Evolutionary conservation across 2,888 invertebrate species (phyloP).

Genomic region (Byasa hedistus): DNA sequence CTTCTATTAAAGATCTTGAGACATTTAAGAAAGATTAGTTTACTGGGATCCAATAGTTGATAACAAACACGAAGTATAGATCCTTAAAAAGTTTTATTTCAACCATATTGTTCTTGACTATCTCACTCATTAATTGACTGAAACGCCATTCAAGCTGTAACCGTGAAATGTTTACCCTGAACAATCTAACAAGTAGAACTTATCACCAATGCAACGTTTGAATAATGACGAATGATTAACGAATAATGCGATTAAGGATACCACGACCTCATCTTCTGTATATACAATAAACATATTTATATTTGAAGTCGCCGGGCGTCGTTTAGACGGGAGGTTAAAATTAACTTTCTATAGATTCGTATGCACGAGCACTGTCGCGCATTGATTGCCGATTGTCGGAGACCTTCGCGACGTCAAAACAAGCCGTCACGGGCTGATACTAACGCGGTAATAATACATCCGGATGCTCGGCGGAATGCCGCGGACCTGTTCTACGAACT

Average conservation of each 20-base stretch:
- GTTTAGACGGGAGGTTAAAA: neutral
- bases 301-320: neutral
- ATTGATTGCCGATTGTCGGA: conserved; percentile 21
- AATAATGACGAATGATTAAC: no score
- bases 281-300: neutral
- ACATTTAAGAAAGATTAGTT: no score
- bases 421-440: conserved; percentile 21
- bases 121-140: no score
- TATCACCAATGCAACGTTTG: neutral
- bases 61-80: no score
- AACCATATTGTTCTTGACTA: no score
- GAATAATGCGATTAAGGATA: no score
- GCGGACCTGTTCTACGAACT: conserved; percentile 21
- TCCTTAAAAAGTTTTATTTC: no score
- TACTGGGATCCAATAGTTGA: no score
- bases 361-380: conserved; percentile 5
- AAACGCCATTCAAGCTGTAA: no score
- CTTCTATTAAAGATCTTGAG: no score
- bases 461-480: conserved; percentile 19
- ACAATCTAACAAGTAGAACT: neutral
- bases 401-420: conserved; percentile 24
- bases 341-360: conserved; percentile 22
- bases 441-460: conserved; percentile 20
- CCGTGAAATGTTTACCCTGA: no score
- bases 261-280: no score